phyloP scores from a whole-genome alignment of 1,140 invertebrate genomes.

The Caenorhabditis tropicalis region DNA sequence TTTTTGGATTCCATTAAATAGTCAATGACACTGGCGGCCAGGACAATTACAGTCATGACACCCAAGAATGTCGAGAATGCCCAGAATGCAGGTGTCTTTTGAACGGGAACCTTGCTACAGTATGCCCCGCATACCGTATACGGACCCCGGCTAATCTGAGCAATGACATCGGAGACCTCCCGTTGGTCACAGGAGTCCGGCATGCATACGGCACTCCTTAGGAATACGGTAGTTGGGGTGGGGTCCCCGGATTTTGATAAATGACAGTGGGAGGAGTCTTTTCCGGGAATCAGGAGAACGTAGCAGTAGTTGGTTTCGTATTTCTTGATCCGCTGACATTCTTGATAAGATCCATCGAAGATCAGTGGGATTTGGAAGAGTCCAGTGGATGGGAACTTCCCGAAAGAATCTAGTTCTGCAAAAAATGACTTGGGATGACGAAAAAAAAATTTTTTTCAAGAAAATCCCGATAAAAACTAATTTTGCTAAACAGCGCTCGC shows the following conservation, averaged over 20 bases:
- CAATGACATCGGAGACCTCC: not conserved
- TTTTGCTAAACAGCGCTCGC: no score
- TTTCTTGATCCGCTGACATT: constrained; percentile 7
- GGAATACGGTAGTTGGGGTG: not conserved
- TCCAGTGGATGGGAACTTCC: not conserved
- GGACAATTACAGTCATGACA: not conserved
- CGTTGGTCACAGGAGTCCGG: not conserved
- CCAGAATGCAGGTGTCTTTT: not conserved
- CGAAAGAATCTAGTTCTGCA: not conserved
- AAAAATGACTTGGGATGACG: no score
- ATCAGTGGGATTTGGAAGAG: not conserved
- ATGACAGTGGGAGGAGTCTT: not conserved
- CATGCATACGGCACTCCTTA: constrained; percentile 8
- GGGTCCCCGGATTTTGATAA: not conserved
- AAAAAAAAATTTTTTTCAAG: no score
- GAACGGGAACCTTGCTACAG: not conserved
- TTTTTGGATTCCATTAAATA: not conserved
- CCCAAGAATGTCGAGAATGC: not conserved
- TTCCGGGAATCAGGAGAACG: not conserved
- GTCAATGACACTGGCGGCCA: not conserved
- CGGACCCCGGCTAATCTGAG: not conserved
- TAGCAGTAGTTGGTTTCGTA: constrained; percentile 25
- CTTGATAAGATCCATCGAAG: constrained; percentile 28
- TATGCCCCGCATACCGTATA: not conserved
- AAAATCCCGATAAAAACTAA: no score